These are phyloP conservation scores for Camponotus vicinus DNA, from an alignment of 1,140 invertebrate species.

Conservation along the genomic window DNA sequence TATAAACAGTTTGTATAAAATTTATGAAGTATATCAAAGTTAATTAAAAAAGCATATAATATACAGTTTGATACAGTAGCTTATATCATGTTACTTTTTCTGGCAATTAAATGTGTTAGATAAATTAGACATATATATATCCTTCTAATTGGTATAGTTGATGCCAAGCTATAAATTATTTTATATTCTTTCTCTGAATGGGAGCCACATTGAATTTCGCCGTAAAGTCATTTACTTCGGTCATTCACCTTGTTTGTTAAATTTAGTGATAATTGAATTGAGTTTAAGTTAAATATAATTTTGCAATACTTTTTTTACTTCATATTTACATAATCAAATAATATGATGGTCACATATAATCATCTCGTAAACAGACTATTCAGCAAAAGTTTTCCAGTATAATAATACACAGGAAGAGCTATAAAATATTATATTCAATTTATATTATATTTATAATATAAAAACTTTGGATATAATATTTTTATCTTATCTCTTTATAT, in stretches of 20 bases:
- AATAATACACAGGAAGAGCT: neutral
- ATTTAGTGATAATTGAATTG: neutral
- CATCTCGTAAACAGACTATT: neutral
- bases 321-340: neutral
- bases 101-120: neutral
- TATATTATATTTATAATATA: neutral
- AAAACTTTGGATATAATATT: too few relatives aligned
- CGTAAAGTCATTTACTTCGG: neutral
- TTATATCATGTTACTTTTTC: neutral
- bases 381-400: neutral
- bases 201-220: neutral
- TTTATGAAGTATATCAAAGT: too few relatives aligned
- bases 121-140: constrained; percentile 4
- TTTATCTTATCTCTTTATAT: too few relatives aligned
- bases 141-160: constrained; percentile 1
- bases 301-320: neutral
- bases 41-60: too few relatives aligned
- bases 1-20: too few relatives aligned
- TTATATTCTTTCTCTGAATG: constrained; percentile 4
- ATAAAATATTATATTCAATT: neutral
- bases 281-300: constrained; percentile 3
- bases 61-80: neutral
- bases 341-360: neutral
- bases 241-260: neutral
- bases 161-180: constrained; percentile 37